Percentiles rank a stretch among this genome's conserved stretches.
These are phyloP conservation scores for Chiloscyllium punctatum DNA, from an alignment of 2,797 vertebrate species.

Conservation along the genomic window DNA sequence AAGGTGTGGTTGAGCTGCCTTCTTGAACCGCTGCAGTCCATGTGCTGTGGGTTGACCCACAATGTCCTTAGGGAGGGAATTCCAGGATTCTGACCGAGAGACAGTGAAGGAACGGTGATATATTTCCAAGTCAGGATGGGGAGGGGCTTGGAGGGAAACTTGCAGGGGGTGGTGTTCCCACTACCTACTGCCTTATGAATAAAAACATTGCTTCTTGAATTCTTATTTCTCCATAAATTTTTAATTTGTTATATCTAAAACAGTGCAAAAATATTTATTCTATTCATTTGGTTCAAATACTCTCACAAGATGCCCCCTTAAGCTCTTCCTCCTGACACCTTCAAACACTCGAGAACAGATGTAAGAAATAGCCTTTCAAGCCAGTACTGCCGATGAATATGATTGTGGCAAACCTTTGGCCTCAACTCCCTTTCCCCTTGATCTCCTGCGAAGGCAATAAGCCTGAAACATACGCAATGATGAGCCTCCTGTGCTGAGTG, in stretches of 20 bases:
- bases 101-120: no score
- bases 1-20: no score
- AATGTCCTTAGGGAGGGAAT: no score
- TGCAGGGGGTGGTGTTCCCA: no score
- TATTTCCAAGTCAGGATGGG: no score
- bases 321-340: background rate
- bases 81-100: no score
- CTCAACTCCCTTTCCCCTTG: background rate
- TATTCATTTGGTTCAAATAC: background rate
- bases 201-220: background rate
- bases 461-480: background rate
- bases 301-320: background rate
- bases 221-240: background rate
- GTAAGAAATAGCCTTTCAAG: background rate
- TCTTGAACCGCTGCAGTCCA: no score
- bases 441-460: background rate
- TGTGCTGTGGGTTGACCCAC: no score
- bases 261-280: no score
- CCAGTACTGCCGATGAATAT: background rate
- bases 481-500: background rate
- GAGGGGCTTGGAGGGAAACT: no score
- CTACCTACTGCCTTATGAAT: no score
- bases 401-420: background rate
- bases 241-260: no score
- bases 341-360: background rate